Conservation (phyloP, 2,113 vertebrate genomes). For the Barnardius zonarius region DNA sequence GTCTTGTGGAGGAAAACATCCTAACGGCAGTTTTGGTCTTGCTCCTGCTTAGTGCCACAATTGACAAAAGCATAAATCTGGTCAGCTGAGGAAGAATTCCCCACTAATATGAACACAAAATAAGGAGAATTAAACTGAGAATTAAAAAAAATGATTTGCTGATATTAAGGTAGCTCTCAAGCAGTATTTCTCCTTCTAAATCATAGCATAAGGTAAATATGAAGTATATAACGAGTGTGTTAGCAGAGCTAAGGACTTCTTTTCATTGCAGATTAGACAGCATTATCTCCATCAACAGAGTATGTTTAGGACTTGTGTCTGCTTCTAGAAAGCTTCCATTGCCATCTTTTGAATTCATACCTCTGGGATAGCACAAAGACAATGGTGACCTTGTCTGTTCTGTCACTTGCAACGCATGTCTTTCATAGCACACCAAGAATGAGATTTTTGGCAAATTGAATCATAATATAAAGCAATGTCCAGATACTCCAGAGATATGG, state of each 20-base stretch:
- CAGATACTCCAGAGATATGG: rapidly evolving
- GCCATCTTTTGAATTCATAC: background rate
- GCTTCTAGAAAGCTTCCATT: background rate
- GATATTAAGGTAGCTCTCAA: background rate
- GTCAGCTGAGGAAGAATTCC: background rate
- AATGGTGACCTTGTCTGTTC: background rate
- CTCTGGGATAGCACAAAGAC: background rate
- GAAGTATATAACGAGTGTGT: background rate
- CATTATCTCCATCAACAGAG: background rate
- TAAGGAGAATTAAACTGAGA: background rate
- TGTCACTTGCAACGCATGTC: background rate
- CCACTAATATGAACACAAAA: background rate
- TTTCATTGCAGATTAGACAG: background rate
- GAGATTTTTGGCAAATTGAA: background rate
- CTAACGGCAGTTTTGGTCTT: rapidly evolving
- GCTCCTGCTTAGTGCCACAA: background rate
- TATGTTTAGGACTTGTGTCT: background rate
- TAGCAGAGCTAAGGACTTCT: background rate
- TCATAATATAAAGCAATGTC: background rate
- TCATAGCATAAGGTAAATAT: background rate
- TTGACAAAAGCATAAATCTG: background rate
- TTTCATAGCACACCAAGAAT: background rate
- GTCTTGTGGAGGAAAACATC: background rate
- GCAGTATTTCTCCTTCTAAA: background rate
- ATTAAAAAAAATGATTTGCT: background rate